These are phyloP conservation scores for Graphium colonna DNA, from an alignment of 2,888 invertebrate genomes.

Conservation along the genomic window DNA sequence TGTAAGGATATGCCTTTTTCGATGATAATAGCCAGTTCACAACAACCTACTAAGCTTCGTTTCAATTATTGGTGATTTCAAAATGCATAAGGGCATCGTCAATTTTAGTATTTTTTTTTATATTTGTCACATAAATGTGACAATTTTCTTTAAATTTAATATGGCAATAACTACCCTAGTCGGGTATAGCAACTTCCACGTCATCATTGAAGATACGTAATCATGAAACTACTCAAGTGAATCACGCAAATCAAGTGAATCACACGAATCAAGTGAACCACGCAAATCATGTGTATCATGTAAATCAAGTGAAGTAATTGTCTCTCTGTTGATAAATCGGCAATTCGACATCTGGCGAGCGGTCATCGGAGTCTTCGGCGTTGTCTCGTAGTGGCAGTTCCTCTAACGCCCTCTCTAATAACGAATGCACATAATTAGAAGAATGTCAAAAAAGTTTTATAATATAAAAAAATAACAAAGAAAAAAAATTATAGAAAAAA, in stretches of 20 bases:
- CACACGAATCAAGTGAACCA: neutral
- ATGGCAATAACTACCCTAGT: neutral
- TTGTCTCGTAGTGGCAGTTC: conserved; percentile 81
- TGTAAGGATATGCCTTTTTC: conserved; percentile 13
- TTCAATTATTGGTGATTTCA: neutral
- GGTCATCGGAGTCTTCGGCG: conserved; percentile 84
- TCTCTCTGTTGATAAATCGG: conserved; percentile 93
- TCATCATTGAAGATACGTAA: neutral
- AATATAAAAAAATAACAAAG: conserved; percentile 29
- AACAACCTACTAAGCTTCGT: neutral
- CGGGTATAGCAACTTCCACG: too few relatives aligned
- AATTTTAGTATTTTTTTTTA: neutral
- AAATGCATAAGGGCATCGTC: neutral
- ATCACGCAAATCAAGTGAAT: neutral
- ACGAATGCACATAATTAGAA: conserved; percentile 39
- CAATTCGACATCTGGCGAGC: conserved; percentile 87
- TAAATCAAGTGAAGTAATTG: conserved; percentile 84
- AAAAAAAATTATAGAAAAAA: too few relatives aligned
- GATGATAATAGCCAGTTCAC: conserved; percentile 13
- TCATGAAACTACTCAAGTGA: neutral
- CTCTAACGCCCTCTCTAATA: conserved; percentile 87
- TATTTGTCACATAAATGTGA: neutral
- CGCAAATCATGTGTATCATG: neutral
- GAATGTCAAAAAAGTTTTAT: conserved; percentile 11
- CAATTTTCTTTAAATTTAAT: neutral